Evolutionary conservation across 2,797 vertebrate genomes (phyloP).

Genomic region (Coracias cyanogaster): DNA sequence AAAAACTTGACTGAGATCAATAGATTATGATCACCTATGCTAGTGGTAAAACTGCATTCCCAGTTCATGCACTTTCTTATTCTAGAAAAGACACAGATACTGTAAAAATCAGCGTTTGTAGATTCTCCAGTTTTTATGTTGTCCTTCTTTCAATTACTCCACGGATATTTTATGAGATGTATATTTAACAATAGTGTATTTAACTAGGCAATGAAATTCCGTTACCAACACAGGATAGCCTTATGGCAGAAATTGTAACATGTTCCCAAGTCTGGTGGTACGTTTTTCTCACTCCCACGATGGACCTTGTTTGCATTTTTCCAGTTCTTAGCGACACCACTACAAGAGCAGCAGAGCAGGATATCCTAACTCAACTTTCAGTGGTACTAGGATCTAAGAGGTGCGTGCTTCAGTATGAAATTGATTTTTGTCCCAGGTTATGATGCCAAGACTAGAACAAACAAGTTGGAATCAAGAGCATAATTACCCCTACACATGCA

Average conservation of each 20-base stretch:
- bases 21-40: not conserved
- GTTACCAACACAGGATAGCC: not conserved
- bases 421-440: not conserved
- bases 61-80: not conserved
- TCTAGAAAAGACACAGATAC: not conserved
- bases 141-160: not conserved
- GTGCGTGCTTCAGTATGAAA: not conserved
- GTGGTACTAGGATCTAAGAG: not conserved
- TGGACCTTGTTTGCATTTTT: not conserved
- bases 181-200: not conserved
- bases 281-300: not conserved
- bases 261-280: not conserved
- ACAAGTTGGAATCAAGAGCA: not conserved
- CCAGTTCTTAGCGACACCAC: not conserved
- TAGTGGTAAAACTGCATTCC: not conserved
- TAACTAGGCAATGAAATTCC: not conserved
- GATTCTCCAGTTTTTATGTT: not conserved
- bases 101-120: not conserved
- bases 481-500: not conserved
- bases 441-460: not conserved
- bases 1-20: not conserved
- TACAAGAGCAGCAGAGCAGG: not conserved
- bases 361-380: not conserved
- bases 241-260: not conserved
- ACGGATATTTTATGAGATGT: not conserved